Base-by-base conservation (phyloP, 2,113 vertebrate genomes). In the Geococcyx californianus region DNA sequence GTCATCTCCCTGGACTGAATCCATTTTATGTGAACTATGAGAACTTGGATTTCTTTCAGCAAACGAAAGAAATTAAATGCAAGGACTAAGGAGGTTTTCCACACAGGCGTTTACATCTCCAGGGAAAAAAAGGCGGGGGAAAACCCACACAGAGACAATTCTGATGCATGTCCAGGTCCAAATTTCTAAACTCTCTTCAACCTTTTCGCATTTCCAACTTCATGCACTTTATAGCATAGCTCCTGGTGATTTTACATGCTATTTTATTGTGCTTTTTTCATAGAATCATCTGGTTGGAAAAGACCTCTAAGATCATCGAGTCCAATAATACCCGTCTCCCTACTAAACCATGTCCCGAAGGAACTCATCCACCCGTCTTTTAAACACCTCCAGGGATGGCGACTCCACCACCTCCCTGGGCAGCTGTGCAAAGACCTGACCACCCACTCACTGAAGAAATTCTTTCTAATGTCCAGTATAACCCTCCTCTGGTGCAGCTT, bases 1-100 rank as follows among this genome's bases (percentile, higher is more conserved):
- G 40, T 6, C 58, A 90, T 94, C 91, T 94, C 91, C 76, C 94
- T 96, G 95, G 96, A 95, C 88, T 38, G 38, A 47, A 80, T 95
- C 96, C 97, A 96, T 94, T 95, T 96, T 77, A 96, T 92, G 95
- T 82, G 95, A 97, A 67, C 95, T 86, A 52, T 94, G 96, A 97
- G 96, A 96, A 97, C 85, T 89, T 96, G 97, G 97, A 95, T 96
- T 96, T 85, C 56, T 92, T 90, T 96, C 94, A 96, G 74, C 69
- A 87, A 59, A 10, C 73, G 81, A 62, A 97, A 96, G 33, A 86
- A 94, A 93, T 79, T 14, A 96, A 97, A 95, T 34, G 70, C 15
- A 44, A 97, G 60, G 64, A 97, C 80, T 49, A 91, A 92, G 73
- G 55, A 96, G 94, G 91, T 76, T 95, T 94, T 95, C 95, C 90